Percentiles rank a stretch among this genome's conserved stretches.
phyloP scores from a whole-genome alignment of 1,140 invertebrate genomes.

The Psilanteris sp. region DNA sequence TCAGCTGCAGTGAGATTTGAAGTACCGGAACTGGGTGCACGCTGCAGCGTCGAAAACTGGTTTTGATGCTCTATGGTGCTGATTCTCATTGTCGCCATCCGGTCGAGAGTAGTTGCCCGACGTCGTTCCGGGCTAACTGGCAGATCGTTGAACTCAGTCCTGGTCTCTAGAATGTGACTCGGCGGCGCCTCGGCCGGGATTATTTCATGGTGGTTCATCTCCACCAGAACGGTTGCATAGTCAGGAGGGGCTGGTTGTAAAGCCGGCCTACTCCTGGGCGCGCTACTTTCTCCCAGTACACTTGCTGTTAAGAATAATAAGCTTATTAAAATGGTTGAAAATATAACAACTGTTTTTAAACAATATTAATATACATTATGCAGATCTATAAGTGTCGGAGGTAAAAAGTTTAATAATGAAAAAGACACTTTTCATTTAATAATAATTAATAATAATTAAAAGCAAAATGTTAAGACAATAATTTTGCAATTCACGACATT shows the following conservation, averaged over 20 bases:
- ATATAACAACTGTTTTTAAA: no score
- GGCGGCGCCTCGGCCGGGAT: conserved; percentile 14
- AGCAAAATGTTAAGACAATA: no score
- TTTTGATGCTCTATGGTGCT: conserved; percentile 47
- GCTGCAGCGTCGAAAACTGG: conserved; percentile 41
- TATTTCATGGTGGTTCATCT: conserved; percentile 79
- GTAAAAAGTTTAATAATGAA: no score
- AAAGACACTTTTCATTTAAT: no score
- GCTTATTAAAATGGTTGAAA: no score
- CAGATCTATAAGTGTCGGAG: no score
- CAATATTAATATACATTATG: no score
- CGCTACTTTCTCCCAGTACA: conserved; percentile 53
- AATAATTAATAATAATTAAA: no score
- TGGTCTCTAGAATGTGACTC: conserved; percentile 7
- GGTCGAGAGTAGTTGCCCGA: conserved; percentile 67
- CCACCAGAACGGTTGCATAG: conserved; percentile 83
- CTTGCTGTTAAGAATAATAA: conserved; percentile 29
- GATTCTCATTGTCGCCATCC: conserved; percentile 60
- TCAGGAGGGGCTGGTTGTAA: conserved; percentile 82
- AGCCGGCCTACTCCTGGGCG: conserved; percentile 59
- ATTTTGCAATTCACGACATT: no score
- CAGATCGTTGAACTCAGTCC: conserved; percentile 12
- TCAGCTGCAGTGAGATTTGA: conserved; percentile 81
- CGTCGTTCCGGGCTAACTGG: conserved; percentile 12
- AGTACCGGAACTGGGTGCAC: conserved; percentile 32